Conservation (phyloP, 2,113 vertebrate genomes). For the Ammodytes marinus region DNA sequence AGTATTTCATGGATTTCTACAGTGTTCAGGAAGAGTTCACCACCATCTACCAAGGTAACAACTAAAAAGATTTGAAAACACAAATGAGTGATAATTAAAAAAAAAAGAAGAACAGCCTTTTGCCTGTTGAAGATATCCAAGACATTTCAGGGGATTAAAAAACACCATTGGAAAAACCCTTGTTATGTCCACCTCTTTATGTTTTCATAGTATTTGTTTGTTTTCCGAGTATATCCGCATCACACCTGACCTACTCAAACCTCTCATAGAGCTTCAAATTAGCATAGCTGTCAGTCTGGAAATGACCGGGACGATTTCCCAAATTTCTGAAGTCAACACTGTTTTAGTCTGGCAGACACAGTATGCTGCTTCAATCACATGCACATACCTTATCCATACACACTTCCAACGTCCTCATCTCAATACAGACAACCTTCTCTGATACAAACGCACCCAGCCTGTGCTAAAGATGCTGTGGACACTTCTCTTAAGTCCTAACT, state of each 20-base stretch:
- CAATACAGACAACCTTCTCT: constrained; percentile 42
- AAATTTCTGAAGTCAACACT: constrained; percentile 24
- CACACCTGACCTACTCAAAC: constrained; percentile 4
- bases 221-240: constrained; percentile 1
- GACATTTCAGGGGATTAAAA: constrained; percentile 17
- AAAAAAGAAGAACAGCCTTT: constrained; percentile 26
- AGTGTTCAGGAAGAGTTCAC: constrained; percentile 54
- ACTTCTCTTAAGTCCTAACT: constrained; percentile 23
- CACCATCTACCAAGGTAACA: constrained; percentile 42
- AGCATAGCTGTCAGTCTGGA: not conserved
- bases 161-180: not conserved
- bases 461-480: constrained; percentile 38
- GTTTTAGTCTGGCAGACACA: constrained; percentile 28
- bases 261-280: constrained; percentile 8
- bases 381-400: constrained; percentile 56
- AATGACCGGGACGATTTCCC: not conserved
- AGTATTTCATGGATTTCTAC: constrained; percentile 52
- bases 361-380: constrained; percentile 40
- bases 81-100: constrained; percentile 19
- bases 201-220: not conserved
- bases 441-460: constrained; percentile 20
- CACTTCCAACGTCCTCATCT: constrained; percentile 42
- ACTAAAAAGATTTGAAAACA: constrained; percentile 40
- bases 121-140: constrained; percentile 32
- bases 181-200: too few species aligned